Percentiles rank a stretch among this genome's conserved stretches.
Evolutionary conservation across 2,888 invertebrate genomes (phyloP).

Genomic region (Phengaris arion): DNA sequence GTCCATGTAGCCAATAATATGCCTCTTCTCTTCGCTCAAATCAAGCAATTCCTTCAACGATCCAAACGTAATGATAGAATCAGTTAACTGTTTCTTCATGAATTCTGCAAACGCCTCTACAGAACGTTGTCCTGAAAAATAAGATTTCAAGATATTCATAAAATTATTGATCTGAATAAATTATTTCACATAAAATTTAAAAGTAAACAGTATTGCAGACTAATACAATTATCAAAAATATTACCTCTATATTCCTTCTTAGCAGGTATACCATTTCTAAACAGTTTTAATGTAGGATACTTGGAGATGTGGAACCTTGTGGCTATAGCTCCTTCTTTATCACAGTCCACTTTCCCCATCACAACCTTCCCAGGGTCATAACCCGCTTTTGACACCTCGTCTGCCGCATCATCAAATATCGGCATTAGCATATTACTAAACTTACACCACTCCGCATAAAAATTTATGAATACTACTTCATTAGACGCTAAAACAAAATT

Average conservation of each 20-base stretch:
- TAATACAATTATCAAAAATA: not conserved
- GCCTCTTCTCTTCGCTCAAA: slow-evolving; percentile 89
- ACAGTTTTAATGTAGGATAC: slow-evolving; percentile 98
- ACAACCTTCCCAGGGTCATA: slow-evolving; percentile 91
- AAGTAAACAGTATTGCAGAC: not conserved
- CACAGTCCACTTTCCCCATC: slow-evolving; percentile 98
- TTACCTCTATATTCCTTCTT: slow-evolving; percentile 94
- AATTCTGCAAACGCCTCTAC: slow-evolving; percentile 94
- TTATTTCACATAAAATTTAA: too few relatives aligned
- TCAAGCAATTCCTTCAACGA: slow-evolving; percentile 85
- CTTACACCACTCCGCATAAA: slow-evolving; percentile 99
- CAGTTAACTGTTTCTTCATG: slow-evolving; percentile 92
- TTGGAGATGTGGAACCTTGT: slow-evolving; percentile 97
- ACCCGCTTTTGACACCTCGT: slow-evolving; percentile 88
- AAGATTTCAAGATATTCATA: slow-evolving; percentile 1
- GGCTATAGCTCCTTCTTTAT: slow-evolving; percentile 92
- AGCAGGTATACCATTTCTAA: slow-evolving; percentile 93
- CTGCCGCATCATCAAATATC: slow-evolving; percentile 97
- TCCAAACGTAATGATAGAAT: slow-evolving; percentile 89
- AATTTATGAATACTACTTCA: slow-evolving; percentile 98
- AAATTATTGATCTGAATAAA: too few relatives aligned
- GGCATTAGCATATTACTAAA: slow-evolving; percentile 98
- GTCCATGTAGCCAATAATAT: slow-evolving; percentile 95
- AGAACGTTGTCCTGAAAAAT: slow-evolving; percentile 84
- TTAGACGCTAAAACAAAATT: slow-evolving; percentile 87